phyloP scores from a whole-genome alignment of 2,888 invertebrate genomes.

The Mesopsocus fuscifrons region DNA sequence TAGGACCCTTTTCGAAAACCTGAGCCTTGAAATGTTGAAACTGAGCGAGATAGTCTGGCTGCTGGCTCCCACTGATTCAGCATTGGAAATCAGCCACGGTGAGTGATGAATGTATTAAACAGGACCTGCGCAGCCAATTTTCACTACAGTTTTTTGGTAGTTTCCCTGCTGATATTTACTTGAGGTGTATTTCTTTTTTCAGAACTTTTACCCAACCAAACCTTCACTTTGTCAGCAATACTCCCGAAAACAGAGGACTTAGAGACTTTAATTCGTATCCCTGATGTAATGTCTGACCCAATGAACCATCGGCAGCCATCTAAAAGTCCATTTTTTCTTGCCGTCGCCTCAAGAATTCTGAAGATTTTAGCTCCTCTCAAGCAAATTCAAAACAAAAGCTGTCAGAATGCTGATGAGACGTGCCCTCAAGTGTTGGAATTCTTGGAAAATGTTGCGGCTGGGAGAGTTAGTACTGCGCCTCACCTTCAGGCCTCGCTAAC shows the following conservation, averaged over 20 bases:
- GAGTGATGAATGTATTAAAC: not conserved
- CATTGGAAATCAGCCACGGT: not conserved
- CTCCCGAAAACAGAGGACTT: not conserved
- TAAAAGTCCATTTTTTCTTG: conserved; percentile 11
- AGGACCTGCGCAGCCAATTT: too few species aligned
- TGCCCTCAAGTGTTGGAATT: not conserved
- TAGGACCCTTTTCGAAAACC: not conserved
- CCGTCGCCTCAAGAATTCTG: conserved; percentile 5
- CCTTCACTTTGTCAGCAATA: conserved; percentile 5
- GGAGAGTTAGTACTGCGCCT: not conserved
- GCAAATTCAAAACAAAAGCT: not conserved
- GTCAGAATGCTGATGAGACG: not conserved
- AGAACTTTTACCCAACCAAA: conserved; percentile 6
- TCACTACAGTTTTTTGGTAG: too few species aligned
- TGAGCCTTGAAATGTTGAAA: not conserved
- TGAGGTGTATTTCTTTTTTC: too few species aligned
- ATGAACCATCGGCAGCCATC: not conserved
- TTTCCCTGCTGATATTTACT: too few species aligned
- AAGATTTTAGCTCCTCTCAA: not conserved
- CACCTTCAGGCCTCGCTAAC: too few species aligned
- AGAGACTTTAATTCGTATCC: not conserved
- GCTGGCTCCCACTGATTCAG: not conserved
- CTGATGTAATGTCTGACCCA: not conserved
- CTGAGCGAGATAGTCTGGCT: not conserved
- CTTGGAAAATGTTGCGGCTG: not conserved